Evolutionary conservation across 2,888 invertebrate genomes (phyloP).

Genomic region (Ennomos erosarius): DNA sequence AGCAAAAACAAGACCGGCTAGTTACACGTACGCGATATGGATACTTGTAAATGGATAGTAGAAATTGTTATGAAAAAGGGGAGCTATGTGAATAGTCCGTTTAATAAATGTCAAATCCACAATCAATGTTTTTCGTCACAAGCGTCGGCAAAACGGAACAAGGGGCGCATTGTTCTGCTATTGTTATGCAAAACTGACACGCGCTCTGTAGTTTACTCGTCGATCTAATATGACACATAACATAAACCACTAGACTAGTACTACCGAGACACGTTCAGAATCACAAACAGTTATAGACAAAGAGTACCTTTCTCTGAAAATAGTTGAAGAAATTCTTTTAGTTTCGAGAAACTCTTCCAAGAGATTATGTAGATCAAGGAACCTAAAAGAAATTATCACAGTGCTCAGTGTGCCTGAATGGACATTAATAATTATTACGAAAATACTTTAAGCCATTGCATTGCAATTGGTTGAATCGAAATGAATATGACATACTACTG

Average conservation of each 20-base stretch:
- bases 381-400: background rate
- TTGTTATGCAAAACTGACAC: constrained; percentile 70
- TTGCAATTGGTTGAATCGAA: constrained; percentile 31
- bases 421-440: constrained; percentile 14
- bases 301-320: constrained; percentile 37
- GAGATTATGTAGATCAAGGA: background rate
- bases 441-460: constrained; percentile 6
- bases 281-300: constrained; percentile 43
- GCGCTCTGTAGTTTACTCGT: constrained; percentile 58
- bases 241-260: constrained; percentile 51
- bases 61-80: constrained; percentile 25
- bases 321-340: background rate
- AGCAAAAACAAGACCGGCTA: constrained; percentile 40
- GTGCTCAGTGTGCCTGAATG: constrained; percentile 6
- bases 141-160: constrained; percentile 51
- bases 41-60: constrained; percentile 39
- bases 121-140: constrained; percentile 46
- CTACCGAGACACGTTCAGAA: constrained; percentile 46
- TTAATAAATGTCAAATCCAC: constrained; percentile 40
- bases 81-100: constrained; percentile 19
- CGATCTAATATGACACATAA: constrained; percentile 61
- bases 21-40: constrained; percentile 32
- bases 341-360: constrained; percentile 3
- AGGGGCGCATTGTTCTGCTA: constrained; percentile 54
- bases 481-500: constrained; percentile 49